Evolutionary conservation across 2,888 invertebrate species (phyloP).

Genomic region (Ochlodes sylvanus): DNA sequence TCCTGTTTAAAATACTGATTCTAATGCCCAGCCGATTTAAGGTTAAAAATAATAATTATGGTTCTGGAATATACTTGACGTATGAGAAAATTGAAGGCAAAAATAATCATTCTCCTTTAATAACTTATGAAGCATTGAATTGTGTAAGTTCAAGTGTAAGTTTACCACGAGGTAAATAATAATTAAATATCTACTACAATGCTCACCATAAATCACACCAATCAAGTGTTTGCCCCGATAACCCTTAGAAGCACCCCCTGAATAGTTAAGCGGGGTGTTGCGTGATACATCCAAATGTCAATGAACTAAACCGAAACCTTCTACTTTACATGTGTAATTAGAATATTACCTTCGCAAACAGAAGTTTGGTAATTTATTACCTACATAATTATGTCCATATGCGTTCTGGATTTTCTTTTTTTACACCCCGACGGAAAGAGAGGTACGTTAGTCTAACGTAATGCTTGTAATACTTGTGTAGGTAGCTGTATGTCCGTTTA

Average conservation of each 20-base stretch:
- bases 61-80: no score
- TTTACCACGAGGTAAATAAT: conserved; percentile 56
- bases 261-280: conserved; percentile 56
- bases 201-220: conserved; percentile 34
- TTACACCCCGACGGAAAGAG: no score
- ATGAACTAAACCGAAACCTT: conserved; percentile 51
- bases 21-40: no score
- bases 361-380: background rate
- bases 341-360: conserved; percentile 11
- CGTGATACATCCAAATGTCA: conserved; percentile 60
- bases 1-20: no score
- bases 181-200: background rate
- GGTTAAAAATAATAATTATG: no score
- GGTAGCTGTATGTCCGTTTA: no score
- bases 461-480: no score
- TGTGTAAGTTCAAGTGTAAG: conserved; percentile 61
- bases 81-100: no score
- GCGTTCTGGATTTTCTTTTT: background rate
- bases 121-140: background rate
- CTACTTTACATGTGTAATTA: conserved; percentile 13
- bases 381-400: background rate
- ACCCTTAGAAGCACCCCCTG: conserved; percentile 46
- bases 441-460: no score
- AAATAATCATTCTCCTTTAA: no score
- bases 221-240: conserved; percentile 43